These are phyloP conservation scores for Petaurus breviceps DNA, from an alignment of 2,113 vertebrate genomes.

Conservation along the genomic window DNA sequence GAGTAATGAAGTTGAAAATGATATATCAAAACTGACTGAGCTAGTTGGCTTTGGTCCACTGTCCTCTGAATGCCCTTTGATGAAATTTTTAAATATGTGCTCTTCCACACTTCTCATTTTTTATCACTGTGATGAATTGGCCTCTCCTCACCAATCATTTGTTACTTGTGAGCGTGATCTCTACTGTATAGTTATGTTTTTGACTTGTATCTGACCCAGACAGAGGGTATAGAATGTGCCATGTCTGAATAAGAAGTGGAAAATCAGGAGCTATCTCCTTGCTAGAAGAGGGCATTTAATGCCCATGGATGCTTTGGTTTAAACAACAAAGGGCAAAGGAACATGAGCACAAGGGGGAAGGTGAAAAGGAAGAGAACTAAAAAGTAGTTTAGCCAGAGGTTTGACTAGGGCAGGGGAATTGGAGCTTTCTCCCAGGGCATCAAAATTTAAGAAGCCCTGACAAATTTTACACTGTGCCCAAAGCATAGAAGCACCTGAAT, in stretches of 20 bases:
- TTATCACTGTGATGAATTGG: neutral
- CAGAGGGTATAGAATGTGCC: neutral
- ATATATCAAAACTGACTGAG: neutral
- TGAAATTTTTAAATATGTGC: neutral
- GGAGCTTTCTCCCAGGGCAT: neutral
- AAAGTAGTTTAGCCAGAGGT: neutral
- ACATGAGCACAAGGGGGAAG: neutral
- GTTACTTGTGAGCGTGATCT: neutral
- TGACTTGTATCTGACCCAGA: neutral
- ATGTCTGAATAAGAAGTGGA: neutral
- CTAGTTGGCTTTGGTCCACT: neutral
- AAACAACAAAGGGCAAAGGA: neutral
- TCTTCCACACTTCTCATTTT: neutral
- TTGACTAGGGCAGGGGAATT: neutral
- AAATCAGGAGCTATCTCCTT: neutral
- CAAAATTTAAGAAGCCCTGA: neutral
- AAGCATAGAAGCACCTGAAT: neutral
- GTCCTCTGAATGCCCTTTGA: neutral
- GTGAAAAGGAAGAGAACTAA: neutral
- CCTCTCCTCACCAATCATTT: neutral
- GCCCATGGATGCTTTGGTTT: too few species aligned
- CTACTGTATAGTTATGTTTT: neutral
- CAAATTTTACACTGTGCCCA: neutral
- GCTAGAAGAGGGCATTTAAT: neutral
- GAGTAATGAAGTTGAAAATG: neutral